A percentile compares a stretch with the other conserved stretches of the same genome.
Evolutionary conservation across 2,797 vertebrate genomes (phyloP).

Genomic region (Coilia nasus): DNA sequence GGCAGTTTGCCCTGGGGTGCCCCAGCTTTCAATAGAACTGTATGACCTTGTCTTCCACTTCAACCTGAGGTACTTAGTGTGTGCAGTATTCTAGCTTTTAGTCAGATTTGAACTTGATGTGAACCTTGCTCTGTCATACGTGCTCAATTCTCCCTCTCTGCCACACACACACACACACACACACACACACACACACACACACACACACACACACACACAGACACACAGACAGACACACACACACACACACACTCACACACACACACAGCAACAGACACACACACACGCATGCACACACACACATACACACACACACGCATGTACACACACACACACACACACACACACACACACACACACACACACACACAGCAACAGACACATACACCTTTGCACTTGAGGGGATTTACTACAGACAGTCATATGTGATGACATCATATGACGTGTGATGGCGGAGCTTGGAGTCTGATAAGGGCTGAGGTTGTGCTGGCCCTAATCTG

Average conservation of each 20-base stretch:
- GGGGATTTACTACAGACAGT: neutral
- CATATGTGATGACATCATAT: neutral
- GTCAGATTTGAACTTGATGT: constrained; percentile 1
- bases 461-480: neutral
- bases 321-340: neutral
- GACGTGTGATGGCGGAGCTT: neutral
- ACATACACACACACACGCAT: neutral
- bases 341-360: no score
- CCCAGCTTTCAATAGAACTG: neutral
- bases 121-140: neutral
- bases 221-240: no score
- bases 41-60: neutral
- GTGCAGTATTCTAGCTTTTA: neutral
- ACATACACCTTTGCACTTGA: no score
- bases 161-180: no score
- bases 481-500: neutral
- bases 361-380: no score
- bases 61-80: neutral
- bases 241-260: neutral
- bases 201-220: no score
- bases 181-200: no score
- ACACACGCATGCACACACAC: neutral
- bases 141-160: no score
- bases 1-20: neutral
- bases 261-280: neutral